Evolutionary conservation across 2,888 invertebrate genomes (phyloP), one percentile per base, ranked within the genome.

Genomic region (Thecocarcelia acutangulata): DNA sequence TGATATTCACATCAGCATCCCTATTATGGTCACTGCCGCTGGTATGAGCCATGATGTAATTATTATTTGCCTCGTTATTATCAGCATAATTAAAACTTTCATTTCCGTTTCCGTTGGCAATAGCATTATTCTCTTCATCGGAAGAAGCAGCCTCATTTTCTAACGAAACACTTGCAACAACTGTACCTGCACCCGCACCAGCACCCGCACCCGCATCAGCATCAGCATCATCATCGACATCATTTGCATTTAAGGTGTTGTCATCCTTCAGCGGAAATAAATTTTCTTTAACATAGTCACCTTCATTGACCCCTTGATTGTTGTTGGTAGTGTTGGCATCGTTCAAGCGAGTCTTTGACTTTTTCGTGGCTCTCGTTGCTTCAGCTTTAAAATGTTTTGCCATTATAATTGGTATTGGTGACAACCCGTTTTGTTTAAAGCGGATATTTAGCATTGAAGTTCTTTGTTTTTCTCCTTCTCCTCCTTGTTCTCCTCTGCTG

Each of bases 81-180:
- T 70, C 75, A 37, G 50, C 17, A 79, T 83, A 79, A 80, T 77
- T 70, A 50, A 79, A 70, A 73, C 56, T 77, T 76, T 78, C 73
- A 70, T 80, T 78, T 80, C 74, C 74, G 74, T 80, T 74, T 58
- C 54, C 76, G 64, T 52, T 33, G 33, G 68, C 63, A 75, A 21
- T 82, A 83, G 64, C 80, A 83, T 28, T 75, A 61, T 19, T 44
- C 17, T 64, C 46, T 40, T 72, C 52, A 50, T 73, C 48, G n/a
- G 15, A 37, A 33, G 19, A 28, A 19, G 3, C 33, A 21, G 8
- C 28, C 15, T 5, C 24, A 44, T n/a, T 8, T 44, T n/a, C 46
- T 21, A n/a, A 17, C 12, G 3, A n/a, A 5, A 1, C 12, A 15
- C 12, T 17, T 46, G 77, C 68, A 12, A 54, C 79, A 37, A 4